Evolutionary conservation across 1,140 invertebrate genomes (phyloP), one percentile per base, ranked within the genome.

Genomic region (Oncopodura yosiiana): DNA sequence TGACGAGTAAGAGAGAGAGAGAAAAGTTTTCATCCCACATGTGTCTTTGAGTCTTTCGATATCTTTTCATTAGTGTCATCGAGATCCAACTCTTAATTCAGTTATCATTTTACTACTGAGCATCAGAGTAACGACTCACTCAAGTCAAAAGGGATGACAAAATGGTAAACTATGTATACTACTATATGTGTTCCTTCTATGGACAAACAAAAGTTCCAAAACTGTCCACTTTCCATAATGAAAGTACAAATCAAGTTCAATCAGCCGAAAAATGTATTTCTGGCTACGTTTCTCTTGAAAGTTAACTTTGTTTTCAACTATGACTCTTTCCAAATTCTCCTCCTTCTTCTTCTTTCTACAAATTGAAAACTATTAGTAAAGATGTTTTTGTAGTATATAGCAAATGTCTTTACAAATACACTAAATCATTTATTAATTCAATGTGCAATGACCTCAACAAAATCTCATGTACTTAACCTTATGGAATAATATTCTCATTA

Each of bases 61-160:
- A 58, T 52, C 56, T 58, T 58, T 58, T 53, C 56, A 58, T 58
- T 58, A 58, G 49, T 58, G 56, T 58, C 56, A 58, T 41, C 56
- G 56, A 24, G n/a, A n/a, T 29, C 49, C 16, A 58, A 32, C 19
- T 58, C 49, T 44, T 58, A 58, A 58, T 58, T 58, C 49, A 49
- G 49, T 58, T 58, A 58, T 29, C 41, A 43, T 43, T 43, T 24
- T 23, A 43, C 19, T 23, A 23, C 12, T 23, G 6, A 34, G 14
- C 30, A 8, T 34, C 30, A 34, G 30, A 14, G 30, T 6, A 34
- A 34, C 6, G 30, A 8, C n/a, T n/a, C n/a, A n/a, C n/a, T n/a
- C n/a, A n/a, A n/a, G n/a, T n/a, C n/a, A n/a, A 34, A 34, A 34
- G 14, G 6, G 30, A 34, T 34, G 6, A 8, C 30, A 34, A 14